phyloP scores from a whole-genome alignment of 2,797 vertebrate genomes.

The Dromococcyx pavoninus region DNA sequence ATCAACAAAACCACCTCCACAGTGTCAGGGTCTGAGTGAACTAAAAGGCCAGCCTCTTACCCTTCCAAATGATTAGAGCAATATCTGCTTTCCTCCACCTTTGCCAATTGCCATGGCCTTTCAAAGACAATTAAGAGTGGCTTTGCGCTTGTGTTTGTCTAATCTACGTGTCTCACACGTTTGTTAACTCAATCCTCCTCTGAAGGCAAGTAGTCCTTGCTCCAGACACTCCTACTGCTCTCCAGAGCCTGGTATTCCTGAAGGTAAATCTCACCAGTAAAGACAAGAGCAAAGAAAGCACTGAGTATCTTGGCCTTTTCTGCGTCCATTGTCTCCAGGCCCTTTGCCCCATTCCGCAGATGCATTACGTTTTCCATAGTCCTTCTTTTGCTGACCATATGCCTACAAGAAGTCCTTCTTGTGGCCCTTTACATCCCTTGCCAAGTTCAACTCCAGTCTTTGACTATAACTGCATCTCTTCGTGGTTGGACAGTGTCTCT shows the following conservation, averaged over 20 bases:
- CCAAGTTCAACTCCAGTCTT: neutral
- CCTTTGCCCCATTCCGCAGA: neutral
- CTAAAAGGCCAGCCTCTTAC: neutral
- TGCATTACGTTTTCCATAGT: neutral
- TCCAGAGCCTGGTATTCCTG: neutral
- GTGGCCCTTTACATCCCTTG: neutral
- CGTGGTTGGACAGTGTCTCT: neutral
- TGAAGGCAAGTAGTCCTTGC: neutral
- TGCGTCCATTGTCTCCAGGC: neutral
- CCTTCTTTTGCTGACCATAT: neutral
- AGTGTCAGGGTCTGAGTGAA: neutral
- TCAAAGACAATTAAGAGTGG: neutral
- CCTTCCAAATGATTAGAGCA: neutral
- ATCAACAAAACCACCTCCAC: neutral
- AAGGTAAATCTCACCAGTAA: neutral
- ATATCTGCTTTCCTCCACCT: neutral
- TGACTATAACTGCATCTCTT: neutral
- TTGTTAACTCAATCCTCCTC: neutral
- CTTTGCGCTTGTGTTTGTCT: neutral
- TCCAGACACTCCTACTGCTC: neutral
- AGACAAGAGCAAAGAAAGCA: neutral
- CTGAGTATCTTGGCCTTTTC: neutral
- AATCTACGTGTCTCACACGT: rapidly evolving
- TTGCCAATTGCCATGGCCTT: neutral
- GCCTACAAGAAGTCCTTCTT: neutral